These are phyloP conservation scores for Campylorhamphus procurvoides DNA, from an alignment of 2,113 vertebrate species.

Conservation along the genomic window DNA sequence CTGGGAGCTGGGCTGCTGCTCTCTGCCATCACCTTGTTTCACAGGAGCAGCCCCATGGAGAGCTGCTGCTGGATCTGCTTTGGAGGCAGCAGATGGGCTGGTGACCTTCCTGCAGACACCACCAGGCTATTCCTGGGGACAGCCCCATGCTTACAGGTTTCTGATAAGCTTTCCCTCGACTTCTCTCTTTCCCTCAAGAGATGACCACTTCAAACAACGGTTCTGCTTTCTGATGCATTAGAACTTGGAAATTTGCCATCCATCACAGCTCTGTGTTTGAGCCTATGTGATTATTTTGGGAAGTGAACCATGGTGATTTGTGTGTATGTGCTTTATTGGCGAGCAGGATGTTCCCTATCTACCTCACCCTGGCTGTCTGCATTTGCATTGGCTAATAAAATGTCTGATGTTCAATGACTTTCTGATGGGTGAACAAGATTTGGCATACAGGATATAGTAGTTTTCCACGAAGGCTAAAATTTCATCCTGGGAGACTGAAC, in stretches of 20 bases:
- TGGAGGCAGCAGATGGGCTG: background rate
- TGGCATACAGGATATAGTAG: background rate
- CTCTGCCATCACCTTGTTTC: background rate
- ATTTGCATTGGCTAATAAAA: slow-evolving; percentile 64
- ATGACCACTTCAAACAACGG: slow-evolving; percentile 50
- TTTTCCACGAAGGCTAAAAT: slow-evolving; percentile 14
- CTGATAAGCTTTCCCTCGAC: background rate
- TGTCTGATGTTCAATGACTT: slow-evolving; percentile 34
- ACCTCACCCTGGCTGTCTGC: slow-evolving; percentile 26
- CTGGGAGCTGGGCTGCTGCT: background rate
- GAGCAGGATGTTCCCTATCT: slow-evolving; percentile 42
- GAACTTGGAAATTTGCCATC: slow-evolving; percentile 66
- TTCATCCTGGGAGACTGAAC: slow-evolving; percentile 16
- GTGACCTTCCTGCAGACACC: background rate
- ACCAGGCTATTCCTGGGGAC: background rate
- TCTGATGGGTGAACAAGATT: slow-evolving; percentile 42
- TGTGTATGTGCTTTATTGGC: slow-evolving; percentile 40
- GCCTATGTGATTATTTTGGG: slow-evolving; percentile 65
- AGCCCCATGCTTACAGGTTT: background rate
- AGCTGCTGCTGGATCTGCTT: background rate
- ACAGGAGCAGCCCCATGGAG: rapidly evolving
- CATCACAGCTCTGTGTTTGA: slow-evolving; percentile 64
- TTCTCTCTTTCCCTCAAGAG: slow-evolving; percentile 18
- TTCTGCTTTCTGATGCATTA: slow-evolving; percentile 64
- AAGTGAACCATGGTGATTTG: slow-evolving; percentile 65